Percentiles rank a stretch among this genome's conserved stretches.
phyloP scores from a whole-genome alignment of 2,113 vertebrate species.

The Bombycilla garrulus region DNA sequence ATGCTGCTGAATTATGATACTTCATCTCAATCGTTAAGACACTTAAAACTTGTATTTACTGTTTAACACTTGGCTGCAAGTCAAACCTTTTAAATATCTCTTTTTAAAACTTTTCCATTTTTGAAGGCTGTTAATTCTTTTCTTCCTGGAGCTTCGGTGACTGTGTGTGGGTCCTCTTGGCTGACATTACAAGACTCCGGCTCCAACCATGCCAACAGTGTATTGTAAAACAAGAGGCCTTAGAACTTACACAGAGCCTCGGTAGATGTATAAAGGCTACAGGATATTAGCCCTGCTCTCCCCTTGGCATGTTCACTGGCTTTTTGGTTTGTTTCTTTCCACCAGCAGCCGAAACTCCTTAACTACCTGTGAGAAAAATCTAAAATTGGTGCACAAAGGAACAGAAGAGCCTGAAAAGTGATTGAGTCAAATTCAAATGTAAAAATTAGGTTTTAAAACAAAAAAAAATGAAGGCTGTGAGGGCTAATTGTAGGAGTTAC shows the following conservation, averaged over 20 bases:
- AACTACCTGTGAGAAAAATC: neutral
- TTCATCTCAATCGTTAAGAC: conserved; percentile 72
- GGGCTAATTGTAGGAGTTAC: neutral
- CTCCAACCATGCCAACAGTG: neutral
- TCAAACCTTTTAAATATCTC: conserved; percentile 74
- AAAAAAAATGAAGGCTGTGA: neutral
- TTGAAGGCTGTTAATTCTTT: conserved; percentile 55
- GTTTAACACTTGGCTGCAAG: conserved; percentile 69
- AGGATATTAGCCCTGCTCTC: neutral
- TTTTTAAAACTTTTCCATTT: conserved; percentile 66
- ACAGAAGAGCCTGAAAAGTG: neutral
- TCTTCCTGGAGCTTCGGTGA: conserved; percentile 51
- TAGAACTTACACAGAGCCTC: neutral
- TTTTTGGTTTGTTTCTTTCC: neutral
- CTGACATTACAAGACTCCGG: conserved; percentile 25
- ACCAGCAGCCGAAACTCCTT: neutral
- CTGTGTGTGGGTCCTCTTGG: conserved; percentile 22
- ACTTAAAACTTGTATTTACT: conserved; percentile 75
- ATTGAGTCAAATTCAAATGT: neutral
- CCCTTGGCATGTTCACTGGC: neutral
- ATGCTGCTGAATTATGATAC: conserved; percentile 81
- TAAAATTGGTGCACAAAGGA: neutral
- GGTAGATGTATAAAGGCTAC: neutral
- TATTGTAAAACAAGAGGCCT: neutral
- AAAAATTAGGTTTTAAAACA: neutral